Evolutionary conservation across 2,113 vertebrate genomes (phyloP), one percentile per base, ranked within the genome.

Genomic region (Dolichallabes microphthalmus): DNA sequence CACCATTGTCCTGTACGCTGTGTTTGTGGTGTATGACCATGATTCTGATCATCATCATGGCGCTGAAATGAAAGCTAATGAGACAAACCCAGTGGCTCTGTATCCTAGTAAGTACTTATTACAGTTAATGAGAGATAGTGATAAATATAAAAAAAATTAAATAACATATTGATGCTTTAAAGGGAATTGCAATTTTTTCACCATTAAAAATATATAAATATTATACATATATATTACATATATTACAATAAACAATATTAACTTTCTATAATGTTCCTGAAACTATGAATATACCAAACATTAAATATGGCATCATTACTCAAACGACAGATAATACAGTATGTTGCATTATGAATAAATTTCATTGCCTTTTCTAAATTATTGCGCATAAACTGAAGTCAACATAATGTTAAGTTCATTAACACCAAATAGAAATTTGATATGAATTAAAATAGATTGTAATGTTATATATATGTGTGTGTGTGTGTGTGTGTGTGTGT

Each of bases 31-130:
- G 15, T 98, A 98, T 63, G 95, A 96, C 61, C 92, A 94, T 76
- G 93, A 3, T 80, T 69, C 71, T 4, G 32, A 25, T 8, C 8
- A 0, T 8, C 8, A 0, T 7, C 61, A 81, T 0, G 10, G 0
- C 5, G 0, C 8, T 0, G 0, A 0, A 0, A 90, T 87, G 71
- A 0, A 35, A 80, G 90, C 91, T 3, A 3, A 85, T 14, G 25
- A 68, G 14, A 20, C 13, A 10, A 10, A 0, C 0, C 92, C 92
- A 8, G 83, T 95, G 91, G 30, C 75, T 0, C 93, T 95, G n/a
- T 97, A 99, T 77, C 95, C 97, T 86, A 50, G 98, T 99, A 94
- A 98, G 98, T 97, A 92, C 52, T 52, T 17, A 53, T 13, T 39
- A 39, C 55, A 79, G 9, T 35, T 32, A 30, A 57, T 8, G 4